phyloP scores from a whole-genome alignment of 2,113 vertebrate genomes.

The Dryoscopus gambensis region DNA sequence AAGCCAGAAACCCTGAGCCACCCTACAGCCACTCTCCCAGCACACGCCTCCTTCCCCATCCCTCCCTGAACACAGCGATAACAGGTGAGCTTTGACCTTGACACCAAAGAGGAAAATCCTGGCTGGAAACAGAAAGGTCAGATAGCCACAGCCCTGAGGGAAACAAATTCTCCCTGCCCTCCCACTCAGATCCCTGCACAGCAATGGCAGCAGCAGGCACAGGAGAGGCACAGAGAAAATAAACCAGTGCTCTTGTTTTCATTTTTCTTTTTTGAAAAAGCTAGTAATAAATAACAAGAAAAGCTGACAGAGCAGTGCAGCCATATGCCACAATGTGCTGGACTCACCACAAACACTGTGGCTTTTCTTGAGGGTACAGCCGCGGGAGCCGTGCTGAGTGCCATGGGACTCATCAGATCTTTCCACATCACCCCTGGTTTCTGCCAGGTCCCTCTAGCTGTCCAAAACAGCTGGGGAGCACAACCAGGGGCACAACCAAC shows the following conservation, averaged over 20 bases:
- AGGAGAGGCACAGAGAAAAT: neutral
- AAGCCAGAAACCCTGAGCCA: neutral
- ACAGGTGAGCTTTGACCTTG: neutral
- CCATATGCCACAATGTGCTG: neutral
- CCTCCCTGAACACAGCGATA: rapidly evolving
- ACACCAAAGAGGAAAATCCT: neutral
- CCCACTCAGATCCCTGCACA: neutral
- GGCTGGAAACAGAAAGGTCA: neutral
- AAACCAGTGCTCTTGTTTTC: neutral
- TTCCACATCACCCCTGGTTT: neutral
- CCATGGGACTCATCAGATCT: rapidly evolving
- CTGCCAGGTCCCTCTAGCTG: neutral
- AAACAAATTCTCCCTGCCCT: neutral
- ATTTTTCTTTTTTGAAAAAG: neutral
- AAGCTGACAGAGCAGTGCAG: neutral
- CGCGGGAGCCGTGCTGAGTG: neutral
- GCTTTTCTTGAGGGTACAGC: neutral
- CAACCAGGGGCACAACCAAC: neutral
- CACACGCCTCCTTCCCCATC: neutral
- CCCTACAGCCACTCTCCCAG: neutral
- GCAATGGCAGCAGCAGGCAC: neutral
- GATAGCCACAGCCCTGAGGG: neutral
- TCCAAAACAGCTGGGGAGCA: neutral
- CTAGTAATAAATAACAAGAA: neutral
- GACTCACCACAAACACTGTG: rapidly evolving